These are phyloP conservation scores for Cariama cristata DNA, from an alignment of 2,113 vertebrate genomes.

Conservation along the genomic window DNA sequence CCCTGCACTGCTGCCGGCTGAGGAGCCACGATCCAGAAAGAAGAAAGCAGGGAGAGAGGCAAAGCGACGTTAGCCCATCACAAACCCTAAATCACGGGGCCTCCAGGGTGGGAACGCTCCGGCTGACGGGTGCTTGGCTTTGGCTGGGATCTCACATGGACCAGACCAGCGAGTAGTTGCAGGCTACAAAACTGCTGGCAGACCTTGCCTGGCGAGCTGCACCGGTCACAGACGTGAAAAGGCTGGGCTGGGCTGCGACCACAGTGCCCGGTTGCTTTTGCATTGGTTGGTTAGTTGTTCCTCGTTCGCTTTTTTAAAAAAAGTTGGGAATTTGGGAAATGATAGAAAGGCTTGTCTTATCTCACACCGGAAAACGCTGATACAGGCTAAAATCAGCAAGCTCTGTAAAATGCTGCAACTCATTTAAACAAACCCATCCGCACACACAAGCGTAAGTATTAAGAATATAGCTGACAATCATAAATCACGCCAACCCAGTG, in stretches of 20 bases:
- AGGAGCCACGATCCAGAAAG: not conserved
- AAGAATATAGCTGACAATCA: not conserved
- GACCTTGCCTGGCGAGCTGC: not conserved
- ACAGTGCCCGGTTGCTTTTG: not conserved
- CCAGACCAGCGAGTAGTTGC: rapidly evolving
- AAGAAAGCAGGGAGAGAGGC: not conserved
- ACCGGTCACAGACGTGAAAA: not conserved
- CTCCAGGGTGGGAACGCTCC: not conserved
- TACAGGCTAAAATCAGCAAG: not conserved
- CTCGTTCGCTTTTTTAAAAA: rapidly evolving
- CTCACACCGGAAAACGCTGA: not conserved
- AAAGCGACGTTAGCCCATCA: not conserved
- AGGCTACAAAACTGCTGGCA: not conserved
- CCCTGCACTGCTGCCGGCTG: not conserved
- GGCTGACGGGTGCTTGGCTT: not conserved
- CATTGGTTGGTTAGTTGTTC: not conserved
- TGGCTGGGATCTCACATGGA: not conserved
- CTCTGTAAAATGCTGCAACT: not conserved
- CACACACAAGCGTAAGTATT: not conserved
- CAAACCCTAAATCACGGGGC: not conserved
- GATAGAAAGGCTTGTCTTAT: not conserved
- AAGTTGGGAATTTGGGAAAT: not conserved
- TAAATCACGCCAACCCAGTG: not conserved
- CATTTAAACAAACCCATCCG: not conserved
- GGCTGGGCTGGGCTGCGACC: not conserved